Percentiles rank a stretch among this genome's conserved stretches.
Conservation (phyloP, 2,888 invertebrate species). For the Schizotus pectinicornis region DNA sequence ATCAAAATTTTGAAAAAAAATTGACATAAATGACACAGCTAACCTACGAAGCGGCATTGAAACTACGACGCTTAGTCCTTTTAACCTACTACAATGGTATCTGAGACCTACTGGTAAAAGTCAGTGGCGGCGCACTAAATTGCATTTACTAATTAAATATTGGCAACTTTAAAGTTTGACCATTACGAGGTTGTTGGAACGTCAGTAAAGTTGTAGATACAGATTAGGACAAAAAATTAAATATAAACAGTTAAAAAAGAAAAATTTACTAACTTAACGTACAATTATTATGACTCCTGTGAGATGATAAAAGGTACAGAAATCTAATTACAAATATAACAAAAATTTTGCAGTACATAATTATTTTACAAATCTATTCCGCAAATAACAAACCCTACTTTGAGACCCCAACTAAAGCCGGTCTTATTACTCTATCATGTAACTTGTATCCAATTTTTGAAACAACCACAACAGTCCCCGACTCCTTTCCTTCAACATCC, state of each 20-base stretch:
- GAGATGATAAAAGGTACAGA: constrained; percentile 11
- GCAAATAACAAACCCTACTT: constrained; percentile 61
- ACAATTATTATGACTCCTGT: constrained; percentile 5
- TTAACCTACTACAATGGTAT: no score
- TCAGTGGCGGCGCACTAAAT: no score
- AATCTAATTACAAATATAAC: constrained; percentile 1
- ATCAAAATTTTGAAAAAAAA: neutral
- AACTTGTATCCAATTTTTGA: constrained; percentile 96
- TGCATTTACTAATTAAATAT: no score
- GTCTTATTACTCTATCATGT: constrained; percentile 91
- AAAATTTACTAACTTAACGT: constrained; percentile 1
- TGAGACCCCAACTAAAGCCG: constrained; percentile 95
- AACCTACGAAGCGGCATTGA: no score
- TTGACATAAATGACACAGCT: no score
- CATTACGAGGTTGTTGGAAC: no score
- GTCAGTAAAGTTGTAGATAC: no score
- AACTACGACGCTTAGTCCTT: no score
- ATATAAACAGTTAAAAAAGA: neutral
- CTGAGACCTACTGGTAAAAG: no score
- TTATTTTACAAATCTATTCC: neutral
- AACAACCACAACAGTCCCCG: constrained; percentile 90
- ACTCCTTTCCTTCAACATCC: constrained; percentile 78
- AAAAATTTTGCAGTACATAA: constrained; percentile 8
- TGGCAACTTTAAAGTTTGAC: no score
- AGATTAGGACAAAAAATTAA: neutral